Evolutionary conservation across 2,113 vertebrate species (phyloP).

Genomic region (Danionella cerebrum): DNA sequence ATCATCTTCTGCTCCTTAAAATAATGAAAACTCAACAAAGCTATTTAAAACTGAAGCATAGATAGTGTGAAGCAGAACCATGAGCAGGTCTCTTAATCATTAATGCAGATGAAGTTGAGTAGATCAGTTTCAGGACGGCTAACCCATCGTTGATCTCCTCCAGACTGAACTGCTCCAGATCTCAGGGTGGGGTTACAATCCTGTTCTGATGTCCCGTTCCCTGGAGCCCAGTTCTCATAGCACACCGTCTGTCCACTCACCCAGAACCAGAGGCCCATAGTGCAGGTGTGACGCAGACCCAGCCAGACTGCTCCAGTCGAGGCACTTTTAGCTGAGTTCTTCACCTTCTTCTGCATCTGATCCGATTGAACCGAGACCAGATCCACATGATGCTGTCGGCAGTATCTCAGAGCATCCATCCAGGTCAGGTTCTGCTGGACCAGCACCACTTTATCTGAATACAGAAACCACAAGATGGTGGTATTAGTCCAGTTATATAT

Average conservation of each 20-base stretch:
- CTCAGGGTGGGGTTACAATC: not conserved
- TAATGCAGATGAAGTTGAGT: too few species aligned
- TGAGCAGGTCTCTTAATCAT: too few species aligned
- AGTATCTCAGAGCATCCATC: constrained; percentile 24
- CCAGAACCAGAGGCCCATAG: constrained; percentile 37
- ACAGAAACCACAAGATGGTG: not conserved
- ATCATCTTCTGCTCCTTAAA: too few species aligned
- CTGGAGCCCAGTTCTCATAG: constrained; percentile 3
- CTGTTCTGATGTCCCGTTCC: fast-evolving
- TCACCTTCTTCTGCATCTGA: not conserved
- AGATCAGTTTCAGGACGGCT: too few species aligned
- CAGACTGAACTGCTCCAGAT: too few species aligned
- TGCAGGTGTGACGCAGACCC: constrained; percentile 41
- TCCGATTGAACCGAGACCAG: constrained; percentile 21
- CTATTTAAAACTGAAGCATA: too few species aligned
- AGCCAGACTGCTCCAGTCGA: not conserved
- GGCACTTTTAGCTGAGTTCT: not conserved
- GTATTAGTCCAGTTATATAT: too few species aligned
- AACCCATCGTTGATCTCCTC: not conserved
- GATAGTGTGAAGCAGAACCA: too few species aligned
- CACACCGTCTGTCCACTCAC: not conserved
- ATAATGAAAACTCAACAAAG: too few species aligned
- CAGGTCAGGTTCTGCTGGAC: not conserved
- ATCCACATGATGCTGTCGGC: constrained; percentile 15
- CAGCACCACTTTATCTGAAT: constrained; percentile 19